Evolutionary conservation across 2,113 vertebrate species (phyloP), one percentile per base, ranked within the genome.

Genomic region (Rhinolophus ferrumequinum): DNA sequence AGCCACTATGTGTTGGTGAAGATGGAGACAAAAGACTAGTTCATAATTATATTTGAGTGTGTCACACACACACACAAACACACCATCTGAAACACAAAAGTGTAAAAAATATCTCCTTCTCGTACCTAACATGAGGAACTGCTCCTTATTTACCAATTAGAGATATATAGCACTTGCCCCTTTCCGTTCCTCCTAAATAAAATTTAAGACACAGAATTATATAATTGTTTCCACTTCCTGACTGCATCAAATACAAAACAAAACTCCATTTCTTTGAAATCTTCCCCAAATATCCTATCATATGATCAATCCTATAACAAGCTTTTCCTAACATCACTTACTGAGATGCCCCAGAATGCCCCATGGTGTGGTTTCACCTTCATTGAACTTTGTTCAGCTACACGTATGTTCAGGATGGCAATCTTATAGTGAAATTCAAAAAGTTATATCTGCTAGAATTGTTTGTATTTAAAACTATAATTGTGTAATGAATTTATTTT

Each of bases 401-500:
- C 5, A 87, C 2, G 0, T 18, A 0, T 87, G 6, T 24, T 69
- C 60, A 88, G 28, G 5, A 3, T 52, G 4, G 16, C 8, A n/a
- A 58, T 50, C 1, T 50, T 26, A 50, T 0, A 79, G 0, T 18
- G 8, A 28, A 84, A 75, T 62, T 94, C 0, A 28, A 64, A 64
- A 88, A 18, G 0, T 50, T 81, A 75, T 2, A n/a, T 7, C 9
- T 94, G 22, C 7, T 52, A 76, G 3, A 67, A 12, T 67, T 85
- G 24, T 67, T 91, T 95, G 3, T 50, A 76, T 79, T 70, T 88
- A 90, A 95, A 88, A 72, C 6, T 73, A 58, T n/a, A 47, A 33
- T 44, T 77, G 88, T 76, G 6, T 2, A 79, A 58, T 67, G 1
- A 2, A 47, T 1, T 18, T 26, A 41, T 28, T 54, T 66, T 41